A percentile compares a stretch with the other conserved stretches of the same genome.
These are phyloP conservation scores for Hirtodrosophila duncani DNA, from an alignment of 2,888 invertebrate species.

Conservation along the genomic window DNA sequence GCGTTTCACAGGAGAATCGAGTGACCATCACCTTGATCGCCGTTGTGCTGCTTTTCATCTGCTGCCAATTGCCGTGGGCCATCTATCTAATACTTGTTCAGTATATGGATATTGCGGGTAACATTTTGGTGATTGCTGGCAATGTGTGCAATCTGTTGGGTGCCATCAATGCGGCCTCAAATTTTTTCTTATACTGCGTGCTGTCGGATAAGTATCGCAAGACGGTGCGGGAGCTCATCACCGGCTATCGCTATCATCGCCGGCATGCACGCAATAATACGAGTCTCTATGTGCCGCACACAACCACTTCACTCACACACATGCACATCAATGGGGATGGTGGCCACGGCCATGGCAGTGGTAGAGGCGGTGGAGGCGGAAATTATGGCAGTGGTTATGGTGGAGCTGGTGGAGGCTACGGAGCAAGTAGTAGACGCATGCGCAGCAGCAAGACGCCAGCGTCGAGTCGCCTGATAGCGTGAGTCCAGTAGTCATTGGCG, in stretches of 20 bases:
- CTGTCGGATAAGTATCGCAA: conserved; percentile 86
- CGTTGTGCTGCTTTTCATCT: conserved; percentile 86
- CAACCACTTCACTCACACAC: conserved; percentile 50
- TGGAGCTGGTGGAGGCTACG: conserved; percentile 21
- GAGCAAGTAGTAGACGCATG: conserved; percentile 55
- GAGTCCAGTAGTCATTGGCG: conserved; percentile 7
- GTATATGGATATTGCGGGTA: conserved; percentile 50
- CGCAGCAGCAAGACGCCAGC: conserved; percentile 12
- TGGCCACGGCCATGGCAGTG: no score
- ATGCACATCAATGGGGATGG: conserved; percentile 47
- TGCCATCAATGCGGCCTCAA: conserved; percentile 85
- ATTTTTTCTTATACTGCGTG: conserved; percentile 88
- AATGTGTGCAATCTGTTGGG: conserved; percentile 86
- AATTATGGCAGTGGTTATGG: conserved; percentile 22
- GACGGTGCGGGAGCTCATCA: conserved; percentile 79
- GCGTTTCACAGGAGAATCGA: conserved; percentile 83
- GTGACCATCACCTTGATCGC: conserved; percentile 88
- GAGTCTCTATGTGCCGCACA: conserved; percentile 62
- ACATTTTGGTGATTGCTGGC: conserved; percentile 80
- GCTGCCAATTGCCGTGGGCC: conserved; percentile 86
- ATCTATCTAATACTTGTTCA: conserved; percentile 79
- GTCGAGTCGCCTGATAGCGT: conserved; percentile 46
- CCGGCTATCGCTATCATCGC: conserved; percentile 71
- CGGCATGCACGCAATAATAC: conserved; percentile 67
- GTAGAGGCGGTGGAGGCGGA: neutral